Evolutionary conservation across 2,113 vertebrate species (phyloP).

Genomic region (Platycercus adscitus): DNA sequence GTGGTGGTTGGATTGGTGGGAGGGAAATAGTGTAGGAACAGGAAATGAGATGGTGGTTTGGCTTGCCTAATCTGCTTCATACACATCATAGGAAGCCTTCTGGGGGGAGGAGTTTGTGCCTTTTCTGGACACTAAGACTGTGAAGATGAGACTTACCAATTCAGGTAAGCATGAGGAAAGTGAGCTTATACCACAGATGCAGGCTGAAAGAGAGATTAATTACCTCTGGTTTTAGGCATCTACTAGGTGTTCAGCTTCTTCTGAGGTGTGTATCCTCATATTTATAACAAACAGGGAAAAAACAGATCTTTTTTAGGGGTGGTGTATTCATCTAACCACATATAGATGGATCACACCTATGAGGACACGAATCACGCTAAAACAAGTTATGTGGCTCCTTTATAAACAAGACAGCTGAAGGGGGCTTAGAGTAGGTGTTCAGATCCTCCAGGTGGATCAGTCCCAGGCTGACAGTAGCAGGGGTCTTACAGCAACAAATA

Average conservation of each 20-base stretch:
- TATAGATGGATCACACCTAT: neutral
- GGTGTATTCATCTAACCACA: neutral
- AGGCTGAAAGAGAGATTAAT: neutral
- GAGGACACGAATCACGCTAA: neutral
- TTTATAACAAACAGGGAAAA: neutral
- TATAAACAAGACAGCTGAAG: neutral
- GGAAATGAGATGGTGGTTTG: neutral
- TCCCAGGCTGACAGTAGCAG: neutral
- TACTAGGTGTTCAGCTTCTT: neutral
- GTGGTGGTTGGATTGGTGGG: neutral
- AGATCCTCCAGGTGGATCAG: neutral
- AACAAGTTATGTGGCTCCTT: neutral
- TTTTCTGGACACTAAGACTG: neutral
- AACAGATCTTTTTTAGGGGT: neutral
- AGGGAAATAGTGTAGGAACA: neutral
- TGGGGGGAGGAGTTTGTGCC: neutral
- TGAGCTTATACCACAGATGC: neutral
- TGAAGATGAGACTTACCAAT: neutral
- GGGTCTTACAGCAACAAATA: neutral
- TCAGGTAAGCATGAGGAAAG: neutral
- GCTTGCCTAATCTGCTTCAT: neutral
- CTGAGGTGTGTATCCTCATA: neutral
- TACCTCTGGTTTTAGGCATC: neutral
- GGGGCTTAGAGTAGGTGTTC: neutral
- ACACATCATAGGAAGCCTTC: neutral